Evolutionary conservation across 1,140 invertebrate genomes (phyloP), one percentile per base, ranked within the genome.

Genomic region (Camponotus pennsylvanicus): DNA sequence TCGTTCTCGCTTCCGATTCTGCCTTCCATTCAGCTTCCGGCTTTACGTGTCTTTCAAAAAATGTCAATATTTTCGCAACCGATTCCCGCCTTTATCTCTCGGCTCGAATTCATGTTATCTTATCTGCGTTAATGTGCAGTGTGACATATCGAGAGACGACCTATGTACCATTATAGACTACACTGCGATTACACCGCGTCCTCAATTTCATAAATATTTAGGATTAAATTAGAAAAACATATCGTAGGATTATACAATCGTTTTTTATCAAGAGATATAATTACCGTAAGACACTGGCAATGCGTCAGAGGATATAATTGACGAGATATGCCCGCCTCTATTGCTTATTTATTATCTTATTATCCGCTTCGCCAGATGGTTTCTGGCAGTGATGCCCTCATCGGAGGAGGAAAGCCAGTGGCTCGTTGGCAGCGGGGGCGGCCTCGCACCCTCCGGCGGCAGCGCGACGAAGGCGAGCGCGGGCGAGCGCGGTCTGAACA

Each of bases 351-450:
- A 63, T 83, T 49, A 59, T 49, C 55, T 73, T 27, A 21, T 73
- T 82, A 75, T 57, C 42, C 57, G 1, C 27, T 40, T 49, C 2
- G 15, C 21, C 89, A 94, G 93, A 94, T 94, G 93, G 87, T 93
- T 93, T 92, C 89, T 93, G 92, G 93, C 93, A 94, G 93, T 93
- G 89, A 94, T 94, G 93, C 92, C 94, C 93, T 92, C 93, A 91
- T 93, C 93, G 88, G 93, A 94, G 92, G 93, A 94, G 93, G 94
- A 94, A 94, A 94, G 93, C 88, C 93, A 93, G 91, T 94, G 93
- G 93, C 93, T 94, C 85, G 93, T 94, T 87, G 93, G 93, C 91
- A 93, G 91, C 92, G 93, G 93, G 85, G 91, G 90, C 76, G 92
- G 92, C 78, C 86, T 87, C 55, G 87, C 86, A 85, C 91, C 91